Conservation (phyloP, 2,888 invertebrate species). For the Bimastos eiseni region DNA sequence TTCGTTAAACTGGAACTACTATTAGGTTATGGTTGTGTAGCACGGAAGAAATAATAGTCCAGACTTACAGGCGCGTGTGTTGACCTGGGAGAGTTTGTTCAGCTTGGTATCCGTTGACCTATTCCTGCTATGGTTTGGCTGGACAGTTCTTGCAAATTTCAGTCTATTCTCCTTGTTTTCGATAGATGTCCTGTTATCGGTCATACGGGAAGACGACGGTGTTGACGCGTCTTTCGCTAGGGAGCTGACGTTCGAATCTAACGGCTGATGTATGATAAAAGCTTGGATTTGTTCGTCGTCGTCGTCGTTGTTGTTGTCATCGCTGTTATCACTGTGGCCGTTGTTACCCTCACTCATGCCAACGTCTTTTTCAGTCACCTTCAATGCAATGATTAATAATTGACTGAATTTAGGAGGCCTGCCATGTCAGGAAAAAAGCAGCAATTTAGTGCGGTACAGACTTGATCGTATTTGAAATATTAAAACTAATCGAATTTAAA, state of each 20-base stretch:
- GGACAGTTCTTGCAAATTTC: neutral
- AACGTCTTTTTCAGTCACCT: neutral
- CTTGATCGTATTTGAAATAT: too few relatives aligned
- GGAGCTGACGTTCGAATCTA: neutral
- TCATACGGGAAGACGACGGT: neutral
- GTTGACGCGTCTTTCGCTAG: constrained; percentile 15
- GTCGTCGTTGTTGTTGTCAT: neutral
- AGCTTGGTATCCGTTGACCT: neutral
- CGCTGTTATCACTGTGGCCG: neutral
- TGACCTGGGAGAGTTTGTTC: neutral
- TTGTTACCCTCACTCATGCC: neutral
- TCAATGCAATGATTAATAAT: neutral
- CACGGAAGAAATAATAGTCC: neutral
- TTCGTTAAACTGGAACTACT: too few relatives aligned
- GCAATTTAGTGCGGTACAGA: too few relatives aligned
- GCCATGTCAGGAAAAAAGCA: too few relatives aligned
- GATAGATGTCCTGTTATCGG: neutral
- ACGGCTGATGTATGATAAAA: neutral
- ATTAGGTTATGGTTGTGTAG: neutral
- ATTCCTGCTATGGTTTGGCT: neutral
- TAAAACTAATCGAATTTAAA: too few relatives aligned
- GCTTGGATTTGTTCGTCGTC: neutral
- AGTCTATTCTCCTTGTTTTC: constrained; percentile 10
- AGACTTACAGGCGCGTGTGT: neutral
- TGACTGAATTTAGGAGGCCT: neutral